Evolutionary conservation across 2,113 vertebrate genomes (phyloP).

Genomic region (Nerophis ophidion): DNA sequence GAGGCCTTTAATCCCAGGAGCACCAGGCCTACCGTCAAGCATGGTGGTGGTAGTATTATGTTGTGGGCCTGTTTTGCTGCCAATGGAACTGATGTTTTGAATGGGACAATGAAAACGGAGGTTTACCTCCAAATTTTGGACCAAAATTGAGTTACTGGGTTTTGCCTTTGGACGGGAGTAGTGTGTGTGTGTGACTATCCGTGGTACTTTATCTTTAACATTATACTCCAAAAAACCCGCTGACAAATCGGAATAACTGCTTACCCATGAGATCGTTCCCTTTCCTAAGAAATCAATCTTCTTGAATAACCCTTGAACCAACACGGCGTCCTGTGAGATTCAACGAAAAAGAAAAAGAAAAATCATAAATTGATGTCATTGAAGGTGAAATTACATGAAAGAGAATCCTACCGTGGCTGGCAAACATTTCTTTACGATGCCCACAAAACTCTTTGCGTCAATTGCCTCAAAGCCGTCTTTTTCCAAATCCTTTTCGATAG

Average conservation of each 20-base stretch:
- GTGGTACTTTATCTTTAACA: too few species aligned
- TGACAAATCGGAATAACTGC: conserved; percentile 25
- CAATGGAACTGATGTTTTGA: too few species aligned
- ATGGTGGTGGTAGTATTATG: too few species aligned
- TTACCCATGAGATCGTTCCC: conserved; percentile 72
- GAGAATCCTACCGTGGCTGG: conserved; percentile 49
- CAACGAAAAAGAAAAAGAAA: conserved; percentile 27
- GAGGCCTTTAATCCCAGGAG: too few species aligned
- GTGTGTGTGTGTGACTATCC: too few species aligned
- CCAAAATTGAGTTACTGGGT: too few species aligned
- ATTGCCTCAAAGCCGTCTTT: conserved; percentile 50
- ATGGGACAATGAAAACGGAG: too few species aligned
- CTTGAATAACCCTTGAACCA: conserved; percentile 73
- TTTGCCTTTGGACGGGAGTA: too few species aligned
- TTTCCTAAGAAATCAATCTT: conserved; percentile 72
- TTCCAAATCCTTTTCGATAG: conserved; percentile 60
- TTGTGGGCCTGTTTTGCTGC: too few species aligned
- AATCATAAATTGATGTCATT: neutral
- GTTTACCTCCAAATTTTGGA: too few species aligned
- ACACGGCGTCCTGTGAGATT: conserved; percentile 66
- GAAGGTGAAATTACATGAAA: neutral
- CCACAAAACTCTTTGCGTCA: conserved; percentile 62
- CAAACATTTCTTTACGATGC: conserved; percentile 64
- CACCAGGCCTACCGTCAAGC: too few species aligned
- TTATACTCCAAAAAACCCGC: conserved; percentile 13